Evolutionary conservation across 1,140 invertebrate species (phyloP), one percentile per base, ranked within the genome.

Genomic region (Drosophila cardini): DNA sequence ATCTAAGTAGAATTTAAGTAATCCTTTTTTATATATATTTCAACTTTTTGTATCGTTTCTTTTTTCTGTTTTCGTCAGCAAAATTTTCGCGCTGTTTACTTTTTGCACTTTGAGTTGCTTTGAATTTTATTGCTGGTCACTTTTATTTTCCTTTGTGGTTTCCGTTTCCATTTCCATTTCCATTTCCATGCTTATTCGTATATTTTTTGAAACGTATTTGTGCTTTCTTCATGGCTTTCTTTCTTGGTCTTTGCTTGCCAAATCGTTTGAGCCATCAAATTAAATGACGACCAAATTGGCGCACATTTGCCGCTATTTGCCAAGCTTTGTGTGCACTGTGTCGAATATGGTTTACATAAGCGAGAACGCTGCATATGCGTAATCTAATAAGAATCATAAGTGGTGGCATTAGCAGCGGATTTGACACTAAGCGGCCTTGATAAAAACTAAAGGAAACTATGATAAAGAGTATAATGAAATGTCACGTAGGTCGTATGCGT

Each of bases 211-310:
- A 83, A 75, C 79, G 53, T 18, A 65, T 32, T 48, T 55, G 11
- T 55, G 6, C 58, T 81, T 60, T 56, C 32, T n/a, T 60, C 30
- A 61, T 63, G 63, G 46, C 63, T 40, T 40, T 2, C 36, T 67
- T 61, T 18, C 45, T 18, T 69, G 57, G 63, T 42, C 63, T 81
- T 81, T 76, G 68, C 68, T 73, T 81, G 78, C 80, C 70, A 82
- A 78, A 75, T 79, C 80, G 76, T 73, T 62, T 62, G 74, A 74
- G 72, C 80, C 72, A 83, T 83, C 72, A 83, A 83, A 83, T 84
- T 79, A 83, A 84, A 83, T 67, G 80, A 78, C 80, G 84, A 84
- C 80, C 79, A 83, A 83, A 83, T 83, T 83, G 80, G 80, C 63
- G 80, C 63, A 84, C 76, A 83, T 79, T 83, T 83, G 63, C 63